Evolutionary conservation across 2,113 vertebrate genomes (phyloP).

Genomic region (Lycaon pictus): DNA sequence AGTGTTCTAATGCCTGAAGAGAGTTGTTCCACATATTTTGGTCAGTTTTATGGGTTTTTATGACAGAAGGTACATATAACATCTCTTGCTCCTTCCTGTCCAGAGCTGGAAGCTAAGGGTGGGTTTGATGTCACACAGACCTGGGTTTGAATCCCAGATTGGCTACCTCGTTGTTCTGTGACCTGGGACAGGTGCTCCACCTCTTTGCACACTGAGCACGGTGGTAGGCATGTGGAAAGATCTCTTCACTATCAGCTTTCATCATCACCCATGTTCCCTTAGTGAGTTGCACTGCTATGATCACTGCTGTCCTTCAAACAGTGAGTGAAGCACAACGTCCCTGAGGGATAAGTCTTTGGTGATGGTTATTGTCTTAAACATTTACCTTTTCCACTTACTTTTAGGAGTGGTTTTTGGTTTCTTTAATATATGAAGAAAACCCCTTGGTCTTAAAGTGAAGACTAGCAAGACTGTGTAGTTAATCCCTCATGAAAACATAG

Average conservation of each 20-base stretch:
- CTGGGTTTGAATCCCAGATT: not conserved
- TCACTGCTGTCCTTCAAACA: not conserved
- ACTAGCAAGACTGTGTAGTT: not conserved
- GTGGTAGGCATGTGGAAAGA: accelerated
- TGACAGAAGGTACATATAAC: not conserved
- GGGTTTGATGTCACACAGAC: not conserved
- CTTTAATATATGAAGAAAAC: not conserved
- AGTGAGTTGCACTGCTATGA: not conserved
- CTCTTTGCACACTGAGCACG: not conserved
- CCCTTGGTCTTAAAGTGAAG: not conserved
- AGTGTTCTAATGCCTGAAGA: not conserved
- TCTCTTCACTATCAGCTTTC: accelerated
- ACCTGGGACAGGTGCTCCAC: not conserved
- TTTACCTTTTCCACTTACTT: not conserved
- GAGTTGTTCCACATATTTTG: accelerated
- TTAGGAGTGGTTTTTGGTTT: not conserved
- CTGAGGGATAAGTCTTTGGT: not conserved
- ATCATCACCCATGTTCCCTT: not conserved
- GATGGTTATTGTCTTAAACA: not conserved
- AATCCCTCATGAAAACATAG: not conserved
- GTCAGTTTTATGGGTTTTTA: not conserved
- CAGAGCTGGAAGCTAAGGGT: not conserved
- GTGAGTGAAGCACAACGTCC: not conserved
- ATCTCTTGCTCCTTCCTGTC: not conserved
- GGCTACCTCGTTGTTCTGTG: not conserved